Base-by-base conservation (phyloP, 2,888 invertebrate species). In the Hydraecia micacea region DNA sequence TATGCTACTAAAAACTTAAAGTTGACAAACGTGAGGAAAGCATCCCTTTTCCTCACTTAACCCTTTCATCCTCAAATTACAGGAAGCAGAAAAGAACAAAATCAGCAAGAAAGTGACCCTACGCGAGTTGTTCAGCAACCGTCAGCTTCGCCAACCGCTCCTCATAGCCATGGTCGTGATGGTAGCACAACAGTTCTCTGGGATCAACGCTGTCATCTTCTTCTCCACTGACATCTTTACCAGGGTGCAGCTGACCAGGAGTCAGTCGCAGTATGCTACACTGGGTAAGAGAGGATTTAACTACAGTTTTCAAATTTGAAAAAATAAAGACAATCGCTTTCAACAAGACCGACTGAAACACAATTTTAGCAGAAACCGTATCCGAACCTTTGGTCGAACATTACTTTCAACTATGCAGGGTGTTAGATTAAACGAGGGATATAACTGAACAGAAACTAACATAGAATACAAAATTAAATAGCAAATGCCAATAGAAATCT, bases 151-250 rank as follows among this genome's bases (percentile, higher is more conserved):
- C 0, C 98, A 98, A 91, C 99, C 99, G 0, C 96, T 99, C 25
- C 94, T 98, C 67, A 99, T 99, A 84, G 97, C 98, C 25, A 95
- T 98, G 52, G 97, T 98, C 90, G 97, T 99, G 91, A 99, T 99
- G 98, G 92, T 99, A 1, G 98, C 98, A 0, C 99, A 99, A 92
- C 99, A 99, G 94, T 95, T 99, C 55, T 98, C 98, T 18, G 99
- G 99, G 7, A 99, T 99, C 92, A 99, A 99, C 94, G 98, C 98
- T 2, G 98, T 98, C 72, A 98, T 99, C 94, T 98, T 98, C 97
- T 99, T 98, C 97, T 99, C 99, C 0, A 98, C 98, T 0, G 96
- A 97, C 74, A 99, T 99, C 87, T 99, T 99, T 96, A 93, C 92
- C 81, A 97, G 97, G 88, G 98, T 98, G 7, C 97, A 98, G 0